Evolutionary conservation across 1,140 invertebrate species (phyloP).

Genomic region (Pachyrhynchus sulphureomaculatus): DNA sequence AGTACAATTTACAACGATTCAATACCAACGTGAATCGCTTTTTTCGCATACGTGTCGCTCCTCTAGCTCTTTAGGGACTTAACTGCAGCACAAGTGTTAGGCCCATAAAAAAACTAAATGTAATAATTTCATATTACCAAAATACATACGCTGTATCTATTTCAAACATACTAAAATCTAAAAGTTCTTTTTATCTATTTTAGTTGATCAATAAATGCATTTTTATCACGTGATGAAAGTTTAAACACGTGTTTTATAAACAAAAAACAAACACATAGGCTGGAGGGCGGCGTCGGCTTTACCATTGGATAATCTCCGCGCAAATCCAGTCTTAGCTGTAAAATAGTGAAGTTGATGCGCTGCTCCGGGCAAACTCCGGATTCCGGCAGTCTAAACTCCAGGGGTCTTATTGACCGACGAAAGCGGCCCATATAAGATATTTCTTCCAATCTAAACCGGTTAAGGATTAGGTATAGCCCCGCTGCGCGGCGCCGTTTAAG

Average conservation of each 20-base stretch:
- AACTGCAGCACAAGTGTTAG: too few species aligned
- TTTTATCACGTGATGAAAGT: not conserved
- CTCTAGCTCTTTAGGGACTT: too few species aligned
- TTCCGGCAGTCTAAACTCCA: conserved; percentile 29
- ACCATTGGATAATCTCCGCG: conserved; percentile 30
- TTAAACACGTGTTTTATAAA: not conserved
- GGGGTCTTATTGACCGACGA: conserved; percentile 29
- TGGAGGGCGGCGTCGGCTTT: conserved; percentile 24
- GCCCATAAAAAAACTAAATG: too few species aligned
- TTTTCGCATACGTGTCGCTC: too few species aligned
- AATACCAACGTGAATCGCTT: too few species aligned
- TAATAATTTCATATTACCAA: too few species aligned
- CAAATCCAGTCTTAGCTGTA: conserved; percentile 32
- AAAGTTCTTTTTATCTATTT: too few species aligned
- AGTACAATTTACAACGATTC: too few species aligned
- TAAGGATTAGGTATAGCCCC: conserved; percentile 20
- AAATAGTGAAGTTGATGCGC: conserved; percentile 26
- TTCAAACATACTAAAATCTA: too few species aligned
- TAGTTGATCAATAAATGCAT: too few species aligned
- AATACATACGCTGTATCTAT: too few species aligned
- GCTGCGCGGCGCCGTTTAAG: not conserved
- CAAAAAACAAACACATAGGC: not conserved
- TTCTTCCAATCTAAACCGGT: conserved; percentile 29
- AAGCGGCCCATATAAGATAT: conserved; percentile 29
- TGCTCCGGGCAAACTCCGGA: conserved; percentile 34